phyloP scores from a whole-genome alignment of 1,140 invertebrate genomes.

The Orius laevigatus region DNA sequence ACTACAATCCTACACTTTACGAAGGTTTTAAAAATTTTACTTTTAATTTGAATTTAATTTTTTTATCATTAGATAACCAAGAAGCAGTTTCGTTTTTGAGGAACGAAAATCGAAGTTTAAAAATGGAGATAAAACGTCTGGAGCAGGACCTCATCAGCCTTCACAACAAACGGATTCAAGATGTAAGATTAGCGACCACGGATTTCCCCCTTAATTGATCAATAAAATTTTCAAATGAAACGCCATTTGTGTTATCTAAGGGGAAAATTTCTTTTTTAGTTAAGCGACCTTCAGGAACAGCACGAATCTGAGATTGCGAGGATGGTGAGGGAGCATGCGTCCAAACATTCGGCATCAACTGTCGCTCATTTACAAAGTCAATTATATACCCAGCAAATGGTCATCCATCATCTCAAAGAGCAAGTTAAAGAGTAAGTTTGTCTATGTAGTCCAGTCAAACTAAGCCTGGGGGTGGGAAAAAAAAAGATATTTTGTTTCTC shows the following conservation, averaged over 20 bases:
- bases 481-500: no score
- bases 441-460: no score
- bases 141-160: slow-evolving; percentile 46
- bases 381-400: slow-evolving; percentile 33
- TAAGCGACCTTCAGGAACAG: slow-evolving; percentile 56
- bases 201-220: neutral
- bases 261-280: slow-evolving; percentile 27
- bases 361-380: slow-evolving; percentile 31
- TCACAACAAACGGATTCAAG: slow-evolving; percentile 56
- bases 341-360: slow-evolving; percentile 29
- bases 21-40: slow-evolving; percentile 11
- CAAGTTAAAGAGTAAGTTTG: slow-evolving; percentile 27
- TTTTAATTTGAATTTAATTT: slow-evolving; percentile 27
- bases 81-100: slow-evolving; percentile 29
- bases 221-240: neutral
- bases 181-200: slow-evolving; percentile 34
- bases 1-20: slow-evolving; percentile 15
- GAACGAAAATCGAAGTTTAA: slow-evolving; percentile 37
- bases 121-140: slow-evolving; percentile 39
- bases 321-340: slow-evolving; percentile 29
- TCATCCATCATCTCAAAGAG: slow-evolving; percentile 36
- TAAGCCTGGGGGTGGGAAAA: no score
- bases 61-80: slow-evolving; percentile 28
- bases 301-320: slow-evolving; percentile 53
- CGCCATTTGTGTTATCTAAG: neutral